Percentiles rank a stretch among this genome's conserved stretches.
phyloP scores from a whole-genome alignment of 2,888 invertebrate species.

The Dascillus cervinus region DNA sequence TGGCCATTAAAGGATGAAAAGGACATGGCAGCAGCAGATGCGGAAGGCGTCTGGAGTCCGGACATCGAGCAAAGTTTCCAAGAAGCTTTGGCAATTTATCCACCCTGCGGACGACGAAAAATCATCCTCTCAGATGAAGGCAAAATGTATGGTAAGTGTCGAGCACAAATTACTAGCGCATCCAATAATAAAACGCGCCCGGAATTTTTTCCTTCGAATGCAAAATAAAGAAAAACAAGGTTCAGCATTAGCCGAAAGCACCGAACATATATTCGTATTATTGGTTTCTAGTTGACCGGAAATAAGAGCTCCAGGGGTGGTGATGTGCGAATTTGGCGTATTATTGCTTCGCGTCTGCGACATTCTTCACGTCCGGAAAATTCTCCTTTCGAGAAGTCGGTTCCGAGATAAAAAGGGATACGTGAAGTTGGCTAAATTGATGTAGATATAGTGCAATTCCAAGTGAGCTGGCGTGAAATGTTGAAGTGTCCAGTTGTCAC shows the following conservation, averaged over 20 bases:
- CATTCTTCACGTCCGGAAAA: background rate
- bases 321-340: conserved; percentile 34
- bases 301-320: conserved; percentile 22
- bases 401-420: conserved; percentile 3
- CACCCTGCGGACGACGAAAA: conserved; percentile 98
- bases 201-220: conserved; percentile 4
- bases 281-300: conserved; percentile 36
- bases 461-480: conserved; percentile 28
- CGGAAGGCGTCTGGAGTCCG: conserved; percentile 99
- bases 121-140: conserved; percentile 99
- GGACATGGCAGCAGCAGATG: conserved; percentile 92
- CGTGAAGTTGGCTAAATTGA: conserved; percentile 11
- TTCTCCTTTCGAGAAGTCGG: conserved; percentile 6
- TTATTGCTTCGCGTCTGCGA: conserved; percentile 20
- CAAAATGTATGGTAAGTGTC: conserved; percentile 99
- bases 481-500: conserved; percentile 35
- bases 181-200: conserved; percentile 35
- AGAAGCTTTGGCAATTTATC: conserved; percentile 99
- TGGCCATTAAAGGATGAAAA: conserved; percentile 60
- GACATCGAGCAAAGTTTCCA: conserved; percentile 99
- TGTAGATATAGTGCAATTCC: conserved; percentile 24
- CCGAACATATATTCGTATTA: conserved; percentile 18
- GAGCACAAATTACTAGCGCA: too few species aligned
- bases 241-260: too few species aligned
- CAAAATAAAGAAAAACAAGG: too few species aligned